These are phyloP conservation scores for Mesodorylaimus sp. DNA, from an alignment of 2,888 invertebrate species.

Conservation along the genomic window DNA sequence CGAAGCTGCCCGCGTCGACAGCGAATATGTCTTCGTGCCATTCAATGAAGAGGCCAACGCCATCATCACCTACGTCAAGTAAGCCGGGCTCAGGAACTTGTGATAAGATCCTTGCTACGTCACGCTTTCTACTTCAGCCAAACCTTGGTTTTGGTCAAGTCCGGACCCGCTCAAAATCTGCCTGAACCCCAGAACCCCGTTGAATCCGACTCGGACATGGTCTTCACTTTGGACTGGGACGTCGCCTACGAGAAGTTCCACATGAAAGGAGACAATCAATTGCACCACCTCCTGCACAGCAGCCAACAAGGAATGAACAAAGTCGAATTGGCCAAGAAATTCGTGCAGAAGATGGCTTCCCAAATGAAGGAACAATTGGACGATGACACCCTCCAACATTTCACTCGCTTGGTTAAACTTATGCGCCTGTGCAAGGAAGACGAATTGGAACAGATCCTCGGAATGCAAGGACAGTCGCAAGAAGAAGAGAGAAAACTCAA, in stretches of 20 bases:
- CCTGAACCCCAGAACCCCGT: slow-evolving; percentile 12
- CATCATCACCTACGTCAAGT: slow-evolving; percentile 14
- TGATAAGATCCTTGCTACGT: not conserved
- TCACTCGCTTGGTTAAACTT: slow-evolving; percentile 19
- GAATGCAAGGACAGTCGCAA: not conserved
- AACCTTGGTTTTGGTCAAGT: slow-evolving; percentile 13
- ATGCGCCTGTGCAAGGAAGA: slow-evolving; percentile 16
- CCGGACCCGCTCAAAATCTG: not conserved
- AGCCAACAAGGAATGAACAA: slow-evolving; percentile 11
- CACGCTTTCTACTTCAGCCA: slow-evolving; percentile 11
- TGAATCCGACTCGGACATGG: slow-evolving; percentile 13
- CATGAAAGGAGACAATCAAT: slow-evolving; percentile 16
- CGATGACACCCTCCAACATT: slow-evolving; percentile 14
- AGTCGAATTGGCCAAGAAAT: slow-evolving; percentile 15
- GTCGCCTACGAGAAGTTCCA: slow-evolving; percentile 15
- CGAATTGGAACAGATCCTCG: slow-evolving; percentile 17
- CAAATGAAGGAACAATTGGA: slow-evolving; percentile 13
- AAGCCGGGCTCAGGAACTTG: not conserved
- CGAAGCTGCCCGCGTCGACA: slow-evolving; percentile 13
- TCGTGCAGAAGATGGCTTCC: slow-evolving; percentile 13
- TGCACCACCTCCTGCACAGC: not conserved
- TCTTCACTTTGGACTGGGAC: slow-evolving; percentile 18
- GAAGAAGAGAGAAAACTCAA: not conserved
- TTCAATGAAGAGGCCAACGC: slow-evolving; percentile 13
- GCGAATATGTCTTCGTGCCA: slow-evolving; percentile 19